phyloP scores from a whole-genome alignment of 2,888 invertebrate species.

The Aricia artaxerxes region DNA sequence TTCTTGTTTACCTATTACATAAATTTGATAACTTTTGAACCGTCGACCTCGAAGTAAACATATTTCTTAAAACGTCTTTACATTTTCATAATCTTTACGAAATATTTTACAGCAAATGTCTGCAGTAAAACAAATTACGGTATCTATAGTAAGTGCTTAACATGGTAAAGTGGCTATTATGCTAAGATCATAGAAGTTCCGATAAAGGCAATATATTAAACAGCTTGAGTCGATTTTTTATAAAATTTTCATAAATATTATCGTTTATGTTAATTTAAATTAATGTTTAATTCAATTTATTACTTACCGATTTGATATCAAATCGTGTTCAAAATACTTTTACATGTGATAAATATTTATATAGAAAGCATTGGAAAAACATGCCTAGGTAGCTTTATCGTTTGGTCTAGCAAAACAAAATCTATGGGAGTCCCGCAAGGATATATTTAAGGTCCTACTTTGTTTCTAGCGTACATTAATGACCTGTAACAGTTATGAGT shows the following conservation, averaged over 20 bases:
- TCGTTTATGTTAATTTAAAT: neutral
- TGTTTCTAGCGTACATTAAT: neutral
- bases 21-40: neutral
- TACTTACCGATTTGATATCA: constrained; percentile 3
- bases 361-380: neutral
- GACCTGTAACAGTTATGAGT: neutral
- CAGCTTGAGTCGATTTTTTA: neutral
- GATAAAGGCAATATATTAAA: constrained; percentile 3
- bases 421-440: neutral
- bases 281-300: neutral
- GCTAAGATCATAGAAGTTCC: neutral
- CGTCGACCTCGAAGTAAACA: neutral
- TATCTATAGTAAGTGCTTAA: constrained; percentile 6
- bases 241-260: neutral
- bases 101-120: neutral
- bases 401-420: neutral
- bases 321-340: neutral
- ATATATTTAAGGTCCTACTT: neutral
- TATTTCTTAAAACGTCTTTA: neutral
- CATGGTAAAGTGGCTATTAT: neutral
- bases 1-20: neutral
- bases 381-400: neutral
- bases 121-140: constrained; percentile 7
- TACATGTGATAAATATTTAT: neutral
- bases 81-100: constrained; percentile 3